Base-by-base conservation (phyloP, 2,113 vertebrate genomes). In the Smithornis capensis region DNA sequence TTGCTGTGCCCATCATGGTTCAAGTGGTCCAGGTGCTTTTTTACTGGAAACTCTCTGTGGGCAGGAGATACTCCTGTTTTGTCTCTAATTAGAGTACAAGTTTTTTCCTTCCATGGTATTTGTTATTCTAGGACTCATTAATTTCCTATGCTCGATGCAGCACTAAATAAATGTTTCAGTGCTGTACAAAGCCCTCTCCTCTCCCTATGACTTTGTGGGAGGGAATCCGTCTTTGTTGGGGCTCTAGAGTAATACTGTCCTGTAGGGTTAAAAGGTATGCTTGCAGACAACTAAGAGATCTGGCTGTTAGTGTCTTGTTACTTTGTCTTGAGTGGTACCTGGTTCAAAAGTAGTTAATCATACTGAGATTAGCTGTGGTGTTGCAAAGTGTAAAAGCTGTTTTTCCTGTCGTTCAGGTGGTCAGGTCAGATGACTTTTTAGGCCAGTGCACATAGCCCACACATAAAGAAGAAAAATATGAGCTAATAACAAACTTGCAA, bases 201-300 rank as follows among this genome's bases (percentile, higher is more conserved):
- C 27, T 47, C 19, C 9, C 35, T 70, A 1, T 68, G 68, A 53
- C 9, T 49, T 89, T 57, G 28, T 86, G 31, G 8, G 52, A 24
- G 27, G 33, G 21, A 79, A 28, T 5, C 3, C 10, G 15, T 67
- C 28, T 68, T 76, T 85, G 1, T 24, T 12, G 3, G 6, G 23
- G 14, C 6, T 27, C 64, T 64, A 25, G 6, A 49, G 37, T 1
- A 12, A 5, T 42, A 42, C 15, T n/a, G 10, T 15, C 19, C 23
- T 21, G 7, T n/a, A 38, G 9, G 1, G n/a, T 49, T 65, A 56
- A 42, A 91, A 81, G 0, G 0, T n/a, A 7, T 14, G 6, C 55
- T 64, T 33, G 40, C 14, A 24, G 64, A 24, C 14, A 85, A 1
- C n/a, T 35, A 10, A 78, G 25, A 5, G 25, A 12, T 75, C 62